Conservation (phyloP, 2,797 vertebrate species). For the Phylloscopus collybita region DNA sequence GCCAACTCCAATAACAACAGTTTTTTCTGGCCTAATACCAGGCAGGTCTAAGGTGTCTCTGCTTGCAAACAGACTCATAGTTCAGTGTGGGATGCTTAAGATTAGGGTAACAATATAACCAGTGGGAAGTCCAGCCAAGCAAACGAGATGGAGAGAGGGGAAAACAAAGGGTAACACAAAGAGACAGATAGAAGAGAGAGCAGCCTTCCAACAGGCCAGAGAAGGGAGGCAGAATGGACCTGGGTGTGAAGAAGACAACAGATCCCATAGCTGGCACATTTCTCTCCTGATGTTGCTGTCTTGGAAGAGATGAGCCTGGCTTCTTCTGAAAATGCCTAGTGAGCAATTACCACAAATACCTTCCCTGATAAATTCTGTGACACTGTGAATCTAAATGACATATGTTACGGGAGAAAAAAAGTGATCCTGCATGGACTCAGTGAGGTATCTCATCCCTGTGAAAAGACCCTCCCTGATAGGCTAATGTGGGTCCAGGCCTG, state of each 20-base stretch:
- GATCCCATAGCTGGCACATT: neutral
- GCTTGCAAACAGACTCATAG: neutral
- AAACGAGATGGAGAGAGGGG: neutral
- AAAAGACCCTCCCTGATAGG: neutral
- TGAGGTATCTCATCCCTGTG: neutral
- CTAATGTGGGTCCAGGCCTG: neutral
- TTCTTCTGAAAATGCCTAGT: slow-evolving; percentile 19
- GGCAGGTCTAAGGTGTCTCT: neutral
- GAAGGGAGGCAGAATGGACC: neutral
- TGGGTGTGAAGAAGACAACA: neutral
- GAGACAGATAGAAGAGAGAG: neutral
- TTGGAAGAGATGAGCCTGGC: slow-evolving; percentile 8
- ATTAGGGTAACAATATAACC: neutral
- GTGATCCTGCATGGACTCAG: neutral
- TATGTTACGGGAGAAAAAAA: neutral
- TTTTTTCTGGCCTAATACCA: neutral
- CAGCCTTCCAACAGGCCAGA: neutral
- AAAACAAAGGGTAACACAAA: neutral
- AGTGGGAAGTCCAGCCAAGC: neutral
- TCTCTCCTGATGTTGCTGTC: neutral
- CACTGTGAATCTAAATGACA: neutral
- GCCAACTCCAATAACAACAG: neutral
- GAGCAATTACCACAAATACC: slow-evolving; percentile 11
- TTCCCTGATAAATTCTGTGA: neutral
- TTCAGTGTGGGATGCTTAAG: neutral